These are phyloP conservation scores for Nysson spinosus DNA, from an alignment of 2,888 invertebrate genomes.

Conservation along the genomic window DNA sequence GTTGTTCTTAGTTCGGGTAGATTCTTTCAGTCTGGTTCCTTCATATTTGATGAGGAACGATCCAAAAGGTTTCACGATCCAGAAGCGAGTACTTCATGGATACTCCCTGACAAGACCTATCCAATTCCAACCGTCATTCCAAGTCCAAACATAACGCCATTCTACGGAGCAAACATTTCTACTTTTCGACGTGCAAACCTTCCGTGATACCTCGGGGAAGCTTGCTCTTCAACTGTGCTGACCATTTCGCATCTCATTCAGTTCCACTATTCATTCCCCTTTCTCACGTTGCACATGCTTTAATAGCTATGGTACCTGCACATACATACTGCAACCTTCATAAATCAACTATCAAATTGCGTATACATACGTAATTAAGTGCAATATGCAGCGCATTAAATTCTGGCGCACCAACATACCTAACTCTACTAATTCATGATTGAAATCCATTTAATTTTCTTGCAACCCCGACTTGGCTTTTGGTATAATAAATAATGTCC, in stretches of 20 bases:
- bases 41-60: conserved; percentile 13
- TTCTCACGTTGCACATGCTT: conserved; percentile 49
- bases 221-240: conserved; percentile 71
- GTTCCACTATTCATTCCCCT: conserved; percentile 60
- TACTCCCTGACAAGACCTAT: conserved; percentile 55
- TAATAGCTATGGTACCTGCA: conserved; percentile 44
- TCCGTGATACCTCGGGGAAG: conserved; percentile 64
- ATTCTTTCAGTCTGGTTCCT: background rate
- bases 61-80: conserved; percentile 2
- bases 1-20: too few relatives aligned
- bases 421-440: too few relatives aligned
- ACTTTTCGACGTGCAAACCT: conserved; percentile 69
- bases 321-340: conserved; percentile 35
- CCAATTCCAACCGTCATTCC: conserved; percentile 76
- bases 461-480: too few relatives aligned
- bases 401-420: conserved; percentile 2
- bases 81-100: conserved; percentile 37
- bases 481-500: too few relatives aligned
- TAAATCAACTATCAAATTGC: conserved; percentile 40
- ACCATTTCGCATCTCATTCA: conserved; percentile 77
- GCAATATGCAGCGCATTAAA: background rate
- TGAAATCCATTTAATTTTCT: too few relatives aligned
- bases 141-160: conserved; percentile 76
- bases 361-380: conserved; percentile 32
- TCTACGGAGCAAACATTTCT: conserved; percentile 75